Evolutionary conservation across 30 jellyfish, hydroid and myxozoan species (phyloP).

Genomic region (Hydractinia symbiolongicarpus): DNA sequence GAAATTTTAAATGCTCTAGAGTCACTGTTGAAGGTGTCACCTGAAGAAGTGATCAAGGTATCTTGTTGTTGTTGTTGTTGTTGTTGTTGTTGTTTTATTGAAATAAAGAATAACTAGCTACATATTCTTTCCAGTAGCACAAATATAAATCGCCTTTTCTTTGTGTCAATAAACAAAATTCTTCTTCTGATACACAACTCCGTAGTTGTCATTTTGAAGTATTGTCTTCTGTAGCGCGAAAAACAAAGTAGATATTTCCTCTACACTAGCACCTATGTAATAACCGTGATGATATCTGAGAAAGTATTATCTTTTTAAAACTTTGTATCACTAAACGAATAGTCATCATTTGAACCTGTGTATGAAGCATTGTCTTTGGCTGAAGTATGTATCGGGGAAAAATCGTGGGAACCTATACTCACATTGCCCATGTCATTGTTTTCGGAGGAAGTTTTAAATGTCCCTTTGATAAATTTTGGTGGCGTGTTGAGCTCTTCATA

Average conservation of each 20-base stretch:
- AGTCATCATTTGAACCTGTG: not conserved
- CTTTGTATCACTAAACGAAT: not conserved
- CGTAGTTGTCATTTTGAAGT: no score
- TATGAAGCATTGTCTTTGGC: not conserved
- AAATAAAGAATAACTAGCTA: no score
- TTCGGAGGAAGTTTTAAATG: not conserved
- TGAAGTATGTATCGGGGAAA: not conserved
- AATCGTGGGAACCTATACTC: constrained; percentile 18
- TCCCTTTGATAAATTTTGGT: constrained; percentile 10
- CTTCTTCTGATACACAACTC: no score
- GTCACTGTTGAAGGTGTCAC: constrained; percentile 50
- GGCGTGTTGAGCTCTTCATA: constrained; percentile 4
- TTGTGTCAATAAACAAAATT: no score
- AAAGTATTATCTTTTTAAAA: not conserved
- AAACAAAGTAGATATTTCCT: no score
- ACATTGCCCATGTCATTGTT: not conserved
- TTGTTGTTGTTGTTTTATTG: no score
- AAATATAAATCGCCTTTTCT: no score
- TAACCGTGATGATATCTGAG: not conserved
- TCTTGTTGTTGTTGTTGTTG: no score
- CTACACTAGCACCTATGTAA: no score
- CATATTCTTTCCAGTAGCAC: no score
- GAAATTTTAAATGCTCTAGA: constrained; percentile 41
- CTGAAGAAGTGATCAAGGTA: constrained; percentile 85
- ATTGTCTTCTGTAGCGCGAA: no score